Conservation (phyloP, 2,888 invertebrate species). For the Operophtera brumata region DNA sequence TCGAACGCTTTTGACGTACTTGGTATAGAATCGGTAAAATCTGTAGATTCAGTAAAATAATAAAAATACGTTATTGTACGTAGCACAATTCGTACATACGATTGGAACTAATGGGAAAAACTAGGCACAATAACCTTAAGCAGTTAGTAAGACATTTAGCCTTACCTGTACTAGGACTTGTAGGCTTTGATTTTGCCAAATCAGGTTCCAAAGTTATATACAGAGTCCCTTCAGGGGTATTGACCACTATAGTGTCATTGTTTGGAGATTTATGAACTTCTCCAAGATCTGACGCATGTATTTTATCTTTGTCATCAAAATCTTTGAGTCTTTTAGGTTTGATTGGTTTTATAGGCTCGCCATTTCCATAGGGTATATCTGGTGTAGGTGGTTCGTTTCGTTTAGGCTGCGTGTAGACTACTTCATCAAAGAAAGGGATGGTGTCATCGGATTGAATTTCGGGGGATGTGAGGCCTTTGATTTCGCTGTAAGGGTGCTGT, state of each 20-base stretch:
- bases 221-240: conserved; percentile 72
- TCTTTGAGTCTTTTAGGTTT: conserved; percentile 28
- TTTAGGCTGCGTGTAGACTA: conserved; percentile 39
- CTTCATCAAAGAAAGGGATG: conserved; percentile 62
- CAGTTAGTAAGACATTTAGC: no score
- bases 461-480: conserved; percentile 66
- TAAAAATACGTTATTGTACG: no score
- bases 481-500: conserved; percentile 44
- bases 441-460: conserved; percentile 50
- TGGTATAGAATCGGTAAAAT: conserved; percentile 49
- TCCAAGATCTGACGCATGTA: conserved; percentile 66
- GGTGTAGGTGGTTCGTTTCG: conserved; percentile 10
- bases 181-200: conserved; percentile 39
- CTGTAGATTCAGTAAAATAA: conserved; percentile 46
- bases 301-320: conserved; percentile 19
- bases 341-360: conserved; percentile 28
- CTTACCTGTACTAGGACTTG: conserved; percentile 31
- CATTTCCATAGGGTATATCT: conserved; percentile 31
- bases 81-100: no score
- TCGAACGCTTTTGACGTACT: conserved; percentile 15
- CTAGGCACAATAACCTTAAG: no score
- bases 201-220: conserved; percentile 73
- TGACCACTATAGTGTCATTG: conserved; percentile 71
- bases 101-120: no score
- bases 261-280: conserved; percentile 61